These are phyloP conservation scores for Liodrosophila aerea DNA, from an alignment of 2,888 invertebrate genomes.

Conservation along the genomic window DNA sequence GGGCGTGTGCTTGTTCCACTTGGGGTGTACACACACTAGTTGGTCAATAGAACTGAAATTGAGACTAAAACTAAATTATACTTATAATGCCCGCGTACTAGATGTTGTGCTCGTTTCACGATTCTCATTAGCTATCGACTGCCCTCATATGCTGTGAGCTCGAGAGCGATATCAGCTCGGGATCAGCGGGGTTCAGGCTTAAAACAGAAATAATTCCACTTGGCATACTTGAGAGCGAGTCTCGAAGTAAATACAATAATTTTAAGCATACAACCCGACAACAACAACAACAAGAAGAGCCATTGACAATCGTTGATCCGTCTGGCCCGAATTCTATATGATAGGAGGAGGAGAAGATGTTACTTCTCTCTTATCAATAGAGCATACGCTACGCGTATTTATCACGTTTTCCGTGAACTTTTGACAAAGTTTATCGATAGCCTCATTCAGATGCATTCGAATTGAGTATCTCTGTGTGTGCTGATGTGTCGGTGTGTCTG, in stretches of 20 bases:
- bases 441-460: too few species aligned
- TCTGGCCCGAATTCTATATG: constrained; percentile 39
- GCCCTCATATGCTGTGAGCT: constrained; percentile 6
- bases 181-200: constrained; percentile 64
- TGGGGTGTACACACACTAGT: constrained; percentile 32
- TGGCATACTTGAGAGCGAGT: constrained; percentile 19
- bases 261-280: constrained; percentile 56
- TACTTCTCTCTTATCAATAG: constrained; percentile 54
- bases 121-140: background rate
- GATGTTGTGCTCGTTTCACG: too few species aligned
- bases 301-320: constrained; percentile 41
- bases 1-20: constrained; percentile 45
- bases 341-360: constrained; percentile 28
- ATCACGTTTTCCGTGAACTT: constrained; percentile 81
- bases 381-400: constrained; percentile 67
- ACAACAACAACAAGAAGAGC: constrained; percentile 3
- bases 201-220: constrained; percentile 31
- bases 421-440: constrained; percentile 80
- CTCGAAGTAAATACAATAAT: constrained; percentile 21
- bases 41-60: constrained; percentile 13
- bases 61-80: constrained; percentile 11
- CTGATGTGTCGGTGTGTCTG: constrained; percentile 58
- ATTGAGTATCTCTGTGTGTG: constrained; percentile 32
- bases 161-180: constrained; percentile 57
- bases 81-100: background rate